phyloP scores from a whole-genome alignment of 2,888 invertebrate genomes.

The Leptothorax acervorum region DNA sequence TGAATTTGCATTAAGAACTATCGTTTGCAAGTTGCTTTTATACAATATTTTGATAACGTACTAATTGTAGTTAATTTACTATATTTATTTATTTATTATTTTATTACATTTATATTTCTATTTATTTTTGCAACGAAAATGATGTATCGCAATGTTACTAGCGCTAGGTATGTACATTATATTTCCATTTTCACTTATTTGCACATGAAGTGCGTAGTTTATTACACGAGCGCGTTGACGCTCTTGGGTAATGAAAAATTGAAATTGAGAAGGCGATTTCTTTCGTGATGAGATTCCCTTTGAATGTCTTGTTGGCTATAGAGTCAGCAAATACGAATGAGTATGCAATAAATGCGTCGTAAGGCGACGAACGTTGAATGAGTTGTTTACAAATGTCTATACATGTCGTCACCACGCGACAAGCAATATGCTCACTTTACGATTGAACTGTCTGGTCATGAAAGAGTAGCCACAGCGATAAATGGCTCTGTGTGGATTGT shows the following conservation, averaged over 20 bases:
- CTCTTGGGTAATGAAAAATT: background rate
- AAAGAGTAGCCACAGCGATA: conserved; percentile 30
- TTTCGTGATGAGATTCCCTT: conserved; percentile 2
- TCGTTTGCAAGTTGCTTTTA: background rate
- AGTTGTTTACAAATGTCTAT: conserved; percentile 26
- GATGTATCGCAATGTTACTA: background rate
- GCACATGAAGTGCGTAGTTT: background rate
- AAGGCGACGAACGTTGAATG: background rate
- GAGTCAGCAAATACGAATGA: background rate
- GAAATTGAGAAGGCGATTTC: conserved; percentile 1
- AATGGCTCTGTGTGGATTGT: conserved; percentile 31
- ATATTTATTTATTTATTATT: background rate
- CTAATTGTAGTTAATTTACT: background rate
- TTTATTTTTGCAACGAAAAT: background rate
- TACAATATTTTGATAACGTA: background rate
- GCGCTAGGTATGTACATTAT: no score
- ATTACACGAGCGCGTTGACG: background rate
- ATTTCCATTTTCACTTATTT: background rate
- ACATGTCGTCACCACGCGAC: background rate
- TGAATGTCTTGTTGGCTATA: background rate
- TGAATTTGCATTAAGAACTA: background rate
- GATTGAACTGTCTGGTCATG: conserved; percentile 31
- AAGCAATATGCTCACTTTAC: conserved; percentile 13
- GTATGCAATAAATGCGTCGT: background rate
- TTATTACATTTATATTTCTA: background rate